Evolutionary conservation across 2,888 invertebrate genomes (phyloP).

Genomic region (Miltochrista miniata): DNA sequence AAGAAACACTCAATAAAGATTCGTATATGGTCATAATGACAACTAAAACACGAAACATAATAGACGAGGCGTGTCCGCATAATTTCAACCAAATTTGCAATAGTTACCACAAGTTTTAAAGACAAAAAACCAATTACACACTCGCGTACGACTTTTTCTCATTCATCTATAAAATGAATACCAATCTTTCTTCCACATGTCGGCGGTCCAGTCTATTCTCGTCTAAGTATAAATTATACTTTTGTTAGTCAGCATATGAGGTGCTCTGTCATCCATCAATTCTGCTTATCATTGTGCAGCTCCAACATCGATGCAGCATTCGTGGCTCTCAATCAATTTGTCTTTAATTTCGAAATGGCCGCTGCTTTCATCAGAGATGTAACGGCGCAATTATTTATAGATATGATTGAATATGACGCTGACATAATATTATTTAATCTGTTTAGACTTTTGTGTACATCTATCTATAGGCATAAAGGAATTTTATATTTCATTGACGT

Average conservation of each 20-base stretch:
- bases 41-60: no score
- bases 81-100: no score
- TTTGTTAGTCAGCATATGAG: constrained; percentile 63
- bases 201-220: constrained; percentile 61
- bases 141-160: constrained; percentile 8
- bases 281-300: constrained; percentile 69
- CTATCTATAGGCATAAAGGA: no score
- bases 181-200: constrained; percentile 44
- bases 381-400: constrained; percentile 25
- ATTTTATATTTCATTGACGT: no score
- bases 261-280: constrained; percentile 74
- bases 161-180: constrained; percentile 21
- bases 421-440: constrained; percentile 4
- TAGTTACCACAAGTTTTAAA: no score
- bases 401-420: constrained; percentile 22
- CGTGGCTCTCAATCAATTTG: constrained; percentile 68
- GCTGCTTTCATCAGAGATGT: constrained; percentile 56
- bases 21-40: no score
- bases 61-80: no score
- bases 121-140: no score
- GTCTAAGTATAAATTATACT: constrained; percentile 77
- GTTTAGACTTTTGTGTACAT: no score
- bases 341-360: constrained; percentile 63
- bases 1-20: no score
- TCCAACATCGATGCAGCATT: constrained; percentile 49